phyloP scores from a whole-genome alignment of 2,797 vertebrate genomes.

The Chiroxiphia lanceolata region DNA sequence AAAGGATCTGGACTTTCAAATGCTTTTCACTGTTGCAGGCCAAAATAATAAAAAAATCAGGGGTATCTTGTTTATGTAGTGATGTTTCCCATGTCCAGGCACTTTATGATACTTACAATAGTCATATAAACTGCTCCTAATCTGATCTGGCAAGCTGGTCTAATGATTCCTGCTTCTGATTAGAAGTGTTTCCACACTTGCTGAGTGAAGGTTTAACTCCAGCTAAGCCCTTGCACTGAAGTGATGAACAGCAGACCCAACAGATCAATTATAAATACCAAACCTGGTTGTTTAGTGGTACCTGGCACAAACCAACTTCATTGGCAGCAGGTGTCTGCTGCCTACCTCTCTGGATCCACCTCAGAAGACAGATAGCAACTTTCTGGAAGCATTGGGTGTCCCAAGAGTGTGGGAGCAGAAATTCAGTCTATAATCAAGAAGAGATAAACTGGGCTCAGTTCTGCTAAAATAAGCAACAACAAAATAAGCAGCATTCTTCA shows the following conservation, averaged over 20 bases:
- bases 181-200: background rate
- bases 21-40: background rate
- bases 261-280: background rate
- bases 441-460: background rate
- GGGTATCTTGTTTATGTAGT: background rate
- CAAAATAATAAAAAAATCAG: background rate
- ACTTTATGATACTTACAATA: background rate
- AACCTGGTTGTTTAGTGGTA: background rate
- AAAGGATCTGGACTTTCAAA: background rate
- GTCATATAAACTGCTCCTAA: background rate
- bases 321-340: background rate
- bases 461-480: background rate
- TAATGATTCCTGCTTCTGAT: background rate
- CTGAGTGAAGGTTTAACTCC: background rate
- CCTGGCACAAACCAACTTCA: background rate
- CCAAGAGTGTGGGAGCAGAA: background rate
- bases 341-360: background rate
- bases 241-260: background rate
- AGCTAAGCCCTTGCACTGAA: background rate
- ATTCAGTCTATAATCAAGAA: background rate
- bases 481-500: background rate
- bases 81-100: background rate
- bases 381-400: background rate
- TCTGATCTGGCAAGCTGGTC: slow-evolving; percentile 18
- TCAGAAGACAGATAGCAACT: background rate